Evolutionary conservation across 2,797 vertebrate species (phyloP).

Genomic region (Buceros bicornis): DNA sequence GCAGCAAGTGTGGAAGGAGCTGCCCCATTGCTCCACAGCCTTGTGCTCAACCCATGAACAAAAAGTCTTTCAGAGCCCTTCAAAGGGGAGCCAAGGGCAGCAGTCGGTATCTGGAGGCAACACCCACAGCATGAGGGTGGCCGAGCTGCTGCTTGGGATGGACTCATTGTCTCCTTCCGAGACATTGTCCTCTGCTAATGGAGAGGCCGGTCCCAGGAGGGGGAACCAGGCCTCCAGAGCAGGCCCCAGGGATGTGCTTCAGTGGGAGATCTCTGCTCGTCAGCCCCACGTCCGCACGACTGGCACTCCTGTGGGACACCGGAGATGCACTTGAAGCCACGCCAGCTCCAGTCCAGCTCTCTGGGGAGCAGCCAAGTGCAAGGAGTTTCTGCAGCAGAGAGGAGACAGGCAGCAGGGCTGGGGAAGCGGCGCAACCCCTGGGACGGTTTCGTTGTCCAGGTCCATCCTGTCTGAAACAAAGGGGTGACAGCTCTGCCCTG

Average conservation of each 20-base stretch:
- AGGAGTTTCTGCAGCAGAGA: not conserved
- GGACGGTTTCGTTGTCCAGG: not conserved
- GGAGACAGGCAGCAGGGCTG: not conserved
- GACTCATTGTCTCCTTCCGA: not conserved
- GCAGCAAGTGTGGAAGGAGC: not conserved
- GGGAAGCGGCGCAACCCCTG: not conserved
- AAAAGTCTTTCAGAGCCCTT: constrained; percentile 8
- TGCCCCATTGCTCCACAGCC: not conserved
- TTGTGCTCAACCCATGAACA: not conserved
- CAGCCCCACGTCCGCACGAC: not conserved
- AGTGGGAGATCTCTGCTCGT: not conserved
- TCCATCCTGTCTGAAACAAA: not conserved
- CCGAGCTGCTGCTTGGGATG: not conserved
- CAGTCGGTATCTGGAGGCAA: not conserved
- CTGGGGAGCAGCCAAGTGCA: not conserved
- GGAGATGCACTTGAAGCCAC: not conserved
- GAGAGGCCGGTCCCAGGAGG: not conserved
- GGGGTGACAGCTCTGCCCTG: not conserved
- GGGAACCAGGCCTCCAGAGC: not conserved
- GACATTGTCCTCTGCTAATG: not conserved
- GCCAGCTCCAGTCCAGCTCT: not conserved
- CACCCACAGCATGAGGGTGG: not conserved
- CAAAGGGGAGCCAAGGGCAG: not conserved
- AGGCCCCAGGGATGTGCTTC: not conserved
- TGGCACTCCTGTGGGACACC: not conserved